Percentiles rank a stretch among this genome's conserved stretches.
These are phyloP conservation scores for Okapia johnstoni DNA, from an alignment of 2,113 vertebrate species.

Conservation along the genomic window DNA sequence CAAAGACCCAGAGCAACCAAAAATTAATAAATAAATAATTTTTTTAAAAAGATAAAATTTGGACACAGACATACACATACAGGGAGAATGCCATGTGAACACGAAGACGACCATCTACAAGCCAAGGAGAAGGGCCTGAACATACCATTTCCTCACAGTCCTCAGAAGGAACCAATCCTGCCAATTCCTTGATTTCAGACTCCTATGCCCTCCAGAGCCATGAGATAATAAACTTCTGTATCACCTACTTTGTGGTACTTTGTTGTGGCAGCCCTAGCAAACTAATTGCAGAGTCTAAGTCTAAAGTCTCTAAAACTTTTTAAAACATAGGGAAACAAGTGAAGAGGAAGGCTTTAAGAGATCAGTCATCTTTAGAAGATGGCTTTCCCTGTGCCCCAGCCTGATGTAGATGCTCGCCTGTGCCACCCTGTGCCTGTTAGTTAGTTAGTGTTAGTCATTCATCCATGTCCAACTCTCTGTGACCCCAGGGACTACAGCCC, in stretches of 20 bases:
- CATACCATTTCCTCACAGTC: neutral
- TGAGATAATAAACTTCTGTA: neutral
- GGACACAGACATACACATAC: neutral
- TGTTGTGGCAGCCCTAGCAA: neutral
- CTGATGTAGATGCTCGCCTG: neutral
- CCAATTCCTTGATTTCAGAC: neutral
- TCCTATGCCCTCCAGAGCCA: neutral
- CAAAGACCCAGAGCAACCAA: neutral
- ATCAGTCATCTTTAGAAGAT: neutral
- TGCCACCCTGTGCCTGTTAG: neutral
- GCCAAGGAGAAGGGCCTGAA: neutral
- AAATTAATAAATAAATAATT: neutral
- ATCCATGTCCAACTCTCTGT: neutral
- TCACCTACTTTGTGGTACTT: neutral
- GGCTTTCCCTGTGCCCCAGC: neutral
- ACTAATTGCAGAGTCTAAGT: neutral
- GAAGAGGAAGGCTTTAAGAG: neutral
- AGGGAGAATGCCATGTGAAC: neutral
- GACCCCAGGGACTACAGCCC: neutral
- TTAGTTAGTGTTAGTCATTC: neutral
- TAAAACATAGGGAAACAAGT: neutral
- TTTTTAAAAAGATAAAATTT: neutral
- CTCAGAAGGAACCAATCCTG: neutral
- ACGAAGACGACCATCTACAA: neutral
- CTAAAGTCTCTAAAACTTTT: neutral